These are phyloP conservation scores for Caenorhabditis parvicauda DNA, from an alignment of 2,888 invertebrate genomes.

Conservation along the genomic window DNA sequence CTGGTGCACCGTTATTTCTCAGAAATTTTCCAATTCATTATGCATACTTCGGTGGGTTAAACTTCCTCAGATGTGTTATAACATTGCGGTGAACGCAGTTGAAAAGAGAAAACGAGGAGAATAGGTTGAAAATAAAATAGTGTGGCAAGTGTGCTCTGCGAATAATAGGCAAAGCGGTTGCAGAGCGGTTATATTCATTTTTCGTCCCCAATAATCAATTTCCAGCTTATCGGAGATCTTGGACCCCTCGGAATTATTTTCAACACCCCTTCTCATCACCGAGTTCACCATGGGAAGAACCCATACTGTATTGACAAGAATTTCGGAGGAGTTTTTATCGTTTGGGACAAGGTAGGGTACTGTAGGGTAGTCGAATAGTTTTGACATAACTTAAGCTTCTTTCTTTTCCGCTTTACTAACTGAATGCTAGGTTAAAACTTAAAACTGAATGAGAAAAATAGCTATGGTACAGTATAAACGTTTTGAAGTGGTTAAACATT, in stretches of 20 bases:
- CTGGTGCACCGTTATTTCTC: slow-evolving; percentile 85
- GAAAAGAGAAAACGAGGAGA: background rate
- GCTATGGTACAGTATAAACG: no score
- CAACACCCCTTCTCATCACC: slow-evolving; percentile 85
- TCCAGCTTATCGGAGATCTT: slow-evolving; percentile 71
- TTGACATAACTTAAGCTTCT: background rate
- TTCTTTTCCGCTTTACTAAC: background rate
- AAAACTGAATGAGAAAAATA: background rate
- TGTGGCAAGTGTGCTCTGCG: no score
- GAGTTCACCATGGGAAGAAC: slow-evolving; percentile 75
- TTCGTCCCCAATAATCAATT: background rate
- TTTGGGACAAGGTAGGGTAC: slow-evolving; percentile 71
- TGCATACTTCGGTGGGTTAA: slow-evolving; percentile 76
- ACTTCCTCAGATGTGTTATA: no score
- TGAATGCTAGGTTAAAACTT: background rate
- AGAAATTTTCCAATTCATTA: slow-evolving; percentile 87
- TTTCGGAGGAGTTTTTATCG: slow-evolving; percentile 84
- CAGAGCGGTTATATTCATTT: no score
- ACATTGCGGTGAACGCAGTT: no score
- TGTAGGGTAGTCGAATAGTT: no score
- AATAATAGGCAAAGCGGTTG: no score
- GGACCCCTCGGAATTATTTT: slow-evolving; percentile 83
- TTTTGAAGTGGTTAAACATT: no score
- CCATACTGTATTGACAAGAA: slow-evolving; percentile 88
- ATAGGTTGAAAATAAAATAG: background rate